Percentiles rank a stretch among this genome's conserved stretches.
These are phyloP conservation scores for Trissolcus brochymenae DNA, from an alignment of 2,888 invertebrate species.

Conservation along the genomic window DNA sequence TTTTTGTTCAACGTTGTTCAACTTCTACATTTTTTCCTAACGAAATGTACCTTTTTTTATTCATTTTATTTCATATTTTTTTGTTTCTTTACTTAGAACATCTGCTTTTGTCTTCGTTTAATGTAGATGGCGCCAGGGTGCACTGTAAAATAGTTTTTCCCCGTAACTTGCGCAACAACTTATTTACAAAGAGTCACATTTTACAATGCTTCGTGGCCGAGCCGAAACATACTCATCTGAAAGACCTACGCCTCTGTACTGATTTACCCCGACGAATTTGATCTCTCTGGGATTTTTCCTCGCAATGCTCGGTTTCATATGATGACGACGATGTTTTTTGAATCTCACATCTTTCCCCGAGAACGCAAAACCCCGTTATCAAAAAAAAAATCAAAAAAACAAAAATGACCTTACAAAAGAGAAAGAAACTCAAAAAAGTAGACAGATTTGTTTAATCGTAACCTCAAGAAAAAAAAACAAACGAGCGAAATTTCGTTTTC, in stretches of 20 bases:
- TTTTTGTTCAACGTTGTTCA: slow-evolving; percentile 9
- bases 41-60: slow-evolving; percentile 18
- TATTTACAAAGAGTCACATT: slow-evolving; percentile 49
- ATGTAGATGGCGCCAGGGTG: slow-evolving; percentile 28
- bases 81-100: background rate
- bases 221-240: slow-evolving; percentile 27
- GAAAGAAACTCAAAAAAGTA: background rate
- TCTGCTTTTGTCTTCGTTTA: slow-evolving; percentile 1
- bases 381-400: slow-evolving; percentile 1
- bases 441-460: background rate
- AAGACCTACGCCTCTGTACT: slow-evolving; percentile 28
- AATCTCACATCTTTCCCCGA: slow-evolving; percentile 46
- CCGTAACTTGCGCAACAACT: slow-evolving; percentile 38
- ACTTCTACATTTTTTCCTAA: slow-evolving; percentile 18
- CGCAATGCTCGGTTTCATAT: background rate
- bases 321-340: slow-evolving; percentile 4
- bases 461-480: slow-evolving; percentile 3
- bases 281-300: slow-evolving; percentile 21
- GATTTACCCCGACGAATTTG: slow-evolving; percentile 18
- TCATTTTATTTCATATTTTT: background rate
- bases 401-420: too few relatives aligned
- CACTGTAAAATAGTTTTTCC: slow-evolving; percentile 33
- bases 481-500: slow-evolving; percentile 14
- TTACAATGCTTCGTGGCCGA: slow-evolving; percentile 29
- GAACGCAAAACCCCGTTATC: slow-evolving; percentile 31